Evolutionary conservation across 2,113 vertebrate genomes (phyloP).

Genomic region (Podarcis raffonei): DNA sequence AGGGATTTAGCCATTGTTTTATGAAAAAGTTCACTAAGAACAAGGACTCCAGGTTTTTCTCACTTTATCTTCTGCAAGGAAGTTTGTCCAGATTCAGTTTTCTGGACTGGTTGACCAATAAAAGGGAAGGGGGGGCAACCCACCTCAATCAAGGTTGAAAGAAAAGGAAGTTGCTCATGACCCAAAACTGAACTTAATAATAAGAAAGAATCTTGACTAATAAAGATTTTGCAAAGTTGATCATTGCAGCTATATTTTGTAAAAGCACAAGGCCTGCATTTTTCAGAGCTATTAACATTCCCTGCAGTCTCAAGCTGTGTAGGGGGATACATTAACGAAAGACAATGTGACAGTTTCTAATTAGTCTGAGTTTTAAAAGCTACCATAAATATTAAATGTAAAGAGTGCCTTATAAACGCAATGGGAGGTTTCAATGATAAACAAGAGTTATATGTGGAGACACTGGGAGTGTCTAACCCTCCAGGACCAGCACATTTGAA

Average conservation of each 20-base stretch:
- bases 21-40: background rate
- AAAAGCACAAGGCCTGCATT: background rate
- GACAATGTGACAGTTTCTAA: slow-evolving; percentile 24
- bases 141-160: background rate
- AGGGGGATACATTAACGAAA: slow-evolving; percentile 41
- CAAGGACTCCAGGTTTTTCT: background rate
- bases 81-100: background rate
- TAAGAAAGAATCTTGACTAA: slow-evolving; percentile 36
- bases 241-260: background rate
- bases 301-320: slow-evolving; percentile 21
- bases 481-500: slow-evolving; percentile 23
- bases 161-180: slow-evolving; percentile 5
- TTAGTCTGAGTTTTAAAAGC: slow-evolving; percentile 39
- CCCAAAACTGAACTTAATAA: slow-evolving; percentile 26
- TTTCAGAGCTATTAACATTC: slow-evolving; percentile 38
- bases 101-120: background rate
- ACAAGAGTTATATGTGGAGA: slow-evolving; percentile 4
- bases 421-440: slow-evolving; percentile 39
- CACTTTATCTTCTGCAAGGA: background rate
- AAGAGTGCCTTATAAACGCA: slow-evolving; percentile 20
- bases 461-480: background rate
- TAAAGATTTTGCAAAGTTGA: slow-evolving; percentile 33
- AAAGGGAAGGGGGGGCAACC: fast-evolving
- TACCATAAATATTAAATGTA: slow-evolving; percentile 28
- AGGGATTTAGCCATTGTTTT: background rate